Evolutionary conservation across 2,797 vertebrate species (phyloP).

Genomic region (Paramormyrops hopkinsi): DNA sequence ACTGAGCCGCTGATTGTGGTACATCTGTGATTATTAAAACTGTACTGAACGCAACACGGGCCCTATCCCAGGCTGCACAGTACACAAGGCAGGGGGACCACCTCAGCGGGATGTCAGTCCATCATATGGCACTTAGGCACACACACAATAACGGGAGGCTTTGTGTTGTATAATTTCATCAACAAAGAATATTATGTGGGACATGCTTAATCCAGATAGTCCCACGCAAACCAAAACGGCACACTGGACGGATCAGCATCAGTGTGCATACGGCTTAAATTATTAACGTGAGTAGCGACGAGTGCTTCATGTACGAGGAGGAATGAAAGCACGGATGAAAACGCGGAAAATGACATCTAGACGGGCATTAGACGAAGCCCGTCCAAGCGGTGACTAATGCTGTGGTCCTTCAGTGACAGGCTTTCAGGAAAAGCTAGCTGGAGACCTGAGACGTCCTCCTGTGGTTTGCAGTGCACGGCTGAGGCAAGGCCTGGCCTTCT

Average conservation of each 20-base stretch:
- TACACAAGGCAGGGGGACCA: neutral
- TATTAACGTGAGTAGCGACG: neutral
- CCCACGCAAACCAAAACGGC: neutral
- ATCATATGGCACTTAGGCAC: neutral
- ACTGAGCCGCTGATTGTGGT: neutral
- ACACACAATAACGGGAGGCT: neutral
- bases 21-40: neutral
- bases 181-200: neutral
- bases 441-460: neutral
- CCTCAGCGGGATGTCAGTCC: neutral
- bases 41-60: neutral
- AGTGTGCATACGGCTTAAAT: neutral
- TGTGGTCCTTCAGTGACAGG: neutral
- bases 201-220: neutral
- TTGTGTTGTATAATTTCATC: neutral
- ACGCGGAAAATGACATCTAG: neutral
- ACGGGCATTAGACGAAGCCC: neutral
- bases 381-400: neutral
- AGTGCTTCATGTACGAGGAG: neutral
- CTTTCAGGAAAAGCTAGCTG: neutral
- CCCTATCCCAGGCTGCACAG: neutral
- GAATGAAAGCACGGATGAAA: neutral
- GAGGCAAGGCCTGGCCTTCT: neutral
- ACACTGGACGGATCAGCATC: neutral
- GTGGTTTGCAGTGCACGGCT: neutral